Percentiles rank a stretch among this genome's conserved stretches.
These are phyloP conservation scores for Cabera pusaria DNA, from an alignment of 2,888 invertebrate species.

Conservation along the genomic window DNA sequence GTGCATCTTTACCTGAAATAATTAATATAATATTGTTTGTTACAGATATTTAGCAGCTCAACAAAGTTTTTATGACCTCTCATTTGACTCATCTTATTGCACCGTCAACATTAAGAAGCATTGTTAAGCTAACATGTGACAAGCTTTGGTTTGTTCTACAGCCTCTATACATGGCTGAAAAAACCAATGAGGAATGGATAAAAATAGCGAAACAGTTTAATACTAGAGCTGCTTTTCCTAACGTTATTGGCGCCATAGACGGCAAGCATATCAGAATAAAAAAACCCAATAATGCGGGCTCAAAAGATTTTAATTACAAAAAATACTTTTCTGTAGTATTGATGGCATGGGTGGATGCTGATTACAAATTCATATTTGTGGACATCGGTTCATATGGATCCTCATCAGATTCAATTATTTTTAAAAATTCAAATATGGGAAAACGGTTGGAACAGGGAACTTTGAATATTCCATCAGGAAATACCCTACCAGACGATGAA, in stretches of 20 bases:
- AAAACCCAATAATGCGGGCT: too few relatives aligned
- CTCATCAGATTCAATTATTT: neutral
- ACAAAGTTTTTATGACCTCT: neutral
- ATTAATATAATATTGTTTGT: neutral
- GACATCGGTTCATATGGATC: neutral
- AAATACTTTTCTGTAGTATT: slow-evolving; percentile 1
- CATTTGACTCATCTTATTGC: neutral
- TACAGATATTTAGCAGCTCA: neutral
- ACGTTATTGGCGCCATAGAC: too few relatives aligned
- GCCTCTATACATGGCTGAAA: neutral
- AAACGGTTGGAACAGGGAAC: neutral
- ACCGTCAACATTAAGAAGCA: neutral
- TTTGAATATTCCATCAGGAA: neutral
- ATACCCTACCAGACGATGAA: neutral
- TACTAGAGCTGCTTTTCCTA: neutral
- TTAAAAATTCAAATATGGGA: neutral
- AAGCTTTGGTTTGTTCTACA: neutral
- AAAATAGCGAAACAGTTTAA: neutral
- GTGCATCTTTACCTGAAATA: neutral
- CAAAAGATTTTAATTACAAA: too few relatives aligned
- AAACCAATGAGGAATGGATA: neutral
- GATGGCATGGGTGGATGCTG: neutral
- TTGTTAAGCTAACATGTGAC: neutral
- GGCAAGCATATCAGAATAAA: too few relatives aligned
- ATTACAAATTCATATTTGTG: neutral